Evolutionary conservation across 1,140 invertebrate species (phyloP), one percentile per base, ranked within the genome.

Genomic region (Plectus sambesii): DNA sequence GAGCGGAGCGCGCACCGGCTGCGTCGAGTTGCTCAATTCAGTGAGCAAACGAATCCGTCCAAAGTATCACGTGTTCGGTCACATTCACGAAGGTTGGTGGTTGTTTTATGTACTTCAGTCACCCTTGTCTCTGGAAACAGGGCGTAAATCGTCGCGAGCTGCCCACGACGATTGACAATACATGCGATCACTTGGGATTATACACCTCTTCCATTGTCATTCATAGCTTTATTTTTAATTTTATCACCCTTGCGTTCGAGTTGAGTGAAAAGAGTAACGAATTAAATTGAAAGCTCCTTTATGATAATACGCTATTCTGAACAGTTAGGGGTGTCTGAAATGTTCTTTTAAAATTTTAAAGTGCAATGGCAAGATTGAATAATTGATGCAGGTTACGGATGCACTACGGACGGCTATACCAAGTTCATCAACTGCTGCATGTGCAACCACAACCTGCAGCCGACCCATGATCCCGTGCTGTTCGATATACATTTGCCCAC

Each of bases 11-110:
- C 70, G 82, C 45, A 84, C 82, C 35, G 85, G 85, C 15, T 87
- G 84, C 72, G 82, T 84, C 1, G 84, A 87, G 69, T 70, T 88
- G n/a, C 70, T 87, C 12, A 74, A 75, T 27, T 82, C 80, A 1
- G 78, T 87, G 2, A 83, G 85, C 64, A 74, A 80, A 52, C 70
- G 84, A 38, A 78, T 87, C 3, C 77, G 82, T 69, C 84, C 84
- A 27, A 84, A 83, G 61, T 85, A 84, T 69, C 85, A 87, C 67
- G 76, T 88, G 8, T 88, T 84, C 74, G 84, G 84, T 1, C 85
- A 88, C 68, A 82, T 88, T 40, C 85, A 88, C 70, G 85, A 87
- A 78, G 84, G 53, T 55, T n/a, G n/a, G n/a, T n/a, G n/a, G n/a
- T n/a, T n/a, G n/a, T n/a, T n/a, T n/a, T n/a, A n/a, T n/a, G n/a